Conservation (phyloP, 2,113 vertebrate genomes). For the Chaetodon trifascialis region DNA sequence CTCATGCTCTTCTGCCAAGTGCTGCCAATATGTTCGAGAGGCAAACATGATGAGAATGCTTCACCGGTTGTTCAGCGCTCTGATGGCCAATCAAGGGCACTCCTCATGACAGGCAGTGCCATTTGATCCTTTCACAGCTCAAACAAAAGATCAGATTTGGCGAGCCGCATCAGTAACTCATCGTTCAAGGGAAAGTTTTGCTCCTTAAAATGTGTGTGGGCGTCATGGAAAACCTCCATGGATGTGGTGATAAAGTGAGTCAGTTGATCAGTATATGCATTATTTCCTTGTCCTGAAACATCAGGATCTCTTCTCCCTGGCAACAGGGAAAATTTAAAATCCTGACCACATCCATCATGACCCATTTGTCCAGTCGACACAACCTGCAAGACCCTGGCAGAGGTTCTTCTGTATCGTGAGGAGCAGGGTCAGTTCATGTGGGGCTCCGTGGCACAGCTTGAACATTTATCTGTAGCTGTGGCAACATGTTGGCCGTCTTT, state of each 20-base stretch:
- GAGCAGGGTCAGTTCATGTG: conserved; percentile 2
- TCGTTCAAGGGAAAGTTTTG: conserved; percentile 20
- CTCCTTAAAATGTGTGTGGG: conserved; percentile 11
- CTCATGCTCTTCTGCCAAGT: conserved; percentile 40
- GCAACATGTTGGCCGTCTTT: conserved; percentile 29
- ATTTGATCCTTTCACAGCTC: conserved; percentile 18
- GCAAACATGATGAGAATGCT: conserved; percentile 55
- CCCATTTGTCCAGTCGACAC: conserved; percentile 29
- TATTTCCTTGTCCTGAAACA: conserved; percentile 20
- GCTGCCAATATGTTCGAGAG: conserved; percentile 44
- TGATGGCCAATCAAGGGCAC: conserved; percentile 40
- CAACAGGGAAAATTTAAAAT: conserved; percentile 23
- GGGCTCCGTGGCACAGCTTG: conserved; percentile 1
- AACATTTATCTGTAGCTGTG: conserved; percentile 28
- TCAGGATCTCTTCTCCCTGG: not conserved
- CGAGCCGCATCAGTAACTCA: not conserved
- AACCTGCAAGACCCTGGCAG: conserved; percentile 6
- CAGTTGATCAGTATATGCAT: not conserved
- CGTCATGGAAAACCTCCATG: not conserved
- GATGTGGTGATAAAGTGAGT: conserved; percentile 1
- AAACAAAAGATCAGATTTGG: conserved; percentile 24
- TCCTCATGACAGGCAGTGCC: conserved; percentile 13
- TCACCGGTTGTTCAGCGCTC: conserved; percentile 28
- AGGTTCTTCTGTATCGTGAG: not conserved
- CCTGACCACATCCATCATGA: conserved; percentile 9